Percentiles rank a stretch among this genome's conserved stretches.
phyloP scores from a whole-genome alignment of 1,140 invertebrate species.

The Hestina assimilis region DNA sequence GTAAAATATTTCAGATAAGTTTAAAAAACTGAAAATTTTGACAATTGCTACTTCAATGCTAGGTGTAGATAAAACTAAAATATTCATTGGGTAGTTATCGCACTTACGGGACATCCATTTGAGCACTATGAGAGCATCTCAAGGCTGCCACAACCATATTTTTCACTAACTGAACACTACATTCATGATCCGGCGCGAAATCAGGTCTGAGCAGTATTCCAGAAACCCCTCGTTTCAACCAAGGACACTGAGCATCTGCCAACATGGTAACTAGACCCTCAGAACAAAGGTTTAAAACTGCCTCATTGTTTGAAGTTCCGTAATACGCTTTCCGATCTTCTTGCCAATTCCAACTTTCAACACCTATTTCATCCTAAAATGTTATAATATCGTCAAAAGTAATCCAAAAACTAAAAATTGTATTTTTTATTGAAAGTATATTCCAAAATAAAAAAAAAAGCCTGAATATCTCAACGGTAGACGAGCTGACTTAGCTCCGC shows the following conservation, averaged over 20 bases:
- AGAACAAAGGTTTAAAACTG: conserved; percentile 58
- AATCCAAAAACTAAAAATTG: too few relatives aligned
- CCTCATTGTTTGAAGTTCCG: conserved; percentile 38
- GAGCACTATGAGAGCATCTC: conserved; percentile 44
- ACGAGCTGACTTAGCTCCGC: too few relatives aligned
- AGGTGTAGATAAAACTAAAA: too few relatives aligned
- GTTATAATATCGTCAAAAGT: background rate
- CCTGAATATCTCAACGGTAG: too few relatives aligned
- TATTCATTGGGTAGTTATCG: too few relatives aligned
- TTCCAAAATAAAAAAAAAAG: too few relatives aligned
- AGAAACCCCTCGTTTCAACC: conserved; percentile 50
- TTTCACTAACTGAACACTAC: conserved; percentile 46
- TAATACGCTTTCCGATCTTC: conserved; percentile 45
- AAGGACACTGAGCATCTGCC: conserved; percentile 49
- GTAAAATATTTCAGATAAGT: too few relatives aligned
- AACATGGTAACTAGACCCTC: conserved; percentile 40
- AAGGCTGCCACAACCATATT: conserved; percentile 45
- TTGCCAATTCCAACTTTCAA: conserved; percentile 48
- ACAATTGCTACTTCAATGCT: too few relatives aligned
- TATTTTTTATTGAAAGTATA: too few relatives aligned
- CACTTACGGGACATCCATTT: conserved; percentile 56
- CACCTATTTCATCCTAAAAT: conserved; percentile 4
- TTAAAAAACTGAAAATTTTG: too few relatives aligned
- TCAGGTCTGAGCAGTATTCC: conserved; percentile 56
- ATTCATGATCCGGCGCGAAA: conserved; percentile 36